These are phyloP conservation scores for Lophotis ruficrista DNA, from an alignment of 2,113 vertebrate genomes.

Conservation along the genomic window DNA sequence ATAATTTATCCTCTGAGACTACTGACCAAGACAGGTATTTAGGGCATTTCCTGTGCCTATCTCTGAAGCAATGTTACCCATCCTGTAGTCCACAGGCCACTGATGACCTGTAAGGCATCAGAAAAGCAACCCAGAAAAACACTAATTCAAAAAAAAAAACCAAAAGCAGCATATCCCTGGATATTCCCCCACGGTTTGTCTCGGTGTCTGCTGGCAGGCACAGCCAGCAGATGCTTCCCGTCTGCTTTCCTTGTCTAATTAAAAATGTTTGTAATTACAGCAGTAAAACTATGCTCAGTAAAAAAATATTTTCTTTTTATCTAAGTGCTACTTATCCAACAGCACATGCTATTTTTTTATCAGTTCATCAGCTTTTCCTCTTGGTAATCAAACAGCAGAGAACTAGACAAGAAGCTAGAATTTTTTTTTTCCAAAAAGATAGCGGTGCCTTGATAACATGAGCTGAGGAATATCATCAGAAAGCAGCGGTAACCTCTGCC, in stretches of 20 bases:
- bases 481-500: background rate
- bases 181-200: background rate
- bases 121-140: background rate
- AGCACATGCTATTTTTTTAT: background rate
- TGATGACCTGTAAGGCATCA: background rate
- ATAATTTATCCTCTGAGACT: background rate
- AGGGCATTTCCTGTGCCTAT: background rate
- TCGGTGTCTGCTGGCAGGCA: background rate
- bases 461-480: background rate
- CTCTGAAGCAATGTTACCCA: background rate
- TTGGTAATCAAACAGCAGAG: background rate
- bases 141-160: background rate
- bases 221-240: background rate
- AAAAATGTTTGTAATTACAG: slow-evolving; percentile 13
- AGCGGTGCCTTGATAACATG: background rate
- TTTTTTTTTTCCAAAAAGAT: background rate
- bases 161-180: background rate
- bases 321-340: background rate
- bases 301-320: slow-evolving; percentile 32
- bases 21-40: background rate
- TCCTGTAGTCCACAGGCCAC: background rate
- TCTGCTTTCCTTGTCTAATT: background rate
- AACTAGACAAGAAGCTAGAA: background rate
- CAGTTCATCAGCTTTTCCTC: background rate
- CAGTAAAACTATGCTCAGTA: background rate